Evolutionary conservation across 2,888 invertebrate genomes (phyloP), one percentile per base, ranked within the genome.

Genomic region (Napeogenes inachia): DNA sequence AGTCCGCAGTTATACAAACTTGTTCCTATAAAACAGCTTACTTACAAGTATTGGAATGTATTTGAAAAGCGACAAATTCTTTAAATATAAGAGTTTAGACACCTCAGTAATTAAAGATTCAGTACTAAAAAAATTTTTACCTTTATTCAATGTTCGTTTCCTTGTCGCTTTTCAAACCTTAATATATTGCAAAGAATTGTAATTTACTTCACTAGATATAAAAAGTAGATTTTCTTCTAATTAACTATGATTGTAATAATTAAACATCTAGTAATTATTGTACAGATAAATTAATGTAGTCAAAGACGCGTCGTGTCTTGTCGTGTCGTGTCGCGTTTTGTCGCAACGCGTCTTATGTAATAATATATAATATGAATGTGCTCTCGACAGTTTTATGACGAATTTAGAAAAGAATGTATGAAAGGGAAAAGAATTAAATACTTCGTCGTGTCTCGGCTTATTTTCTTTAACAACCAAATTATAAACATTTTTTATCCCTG

Each of bases 381-480:
- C 89, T 89, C 89, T 87, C 84, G 85, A 86, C 85, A 87, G 85
- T 89, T 88, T 84, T 84, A 87, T 86, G 89, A 89, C 89, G 89
- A 90, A 90, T 89, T 88, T 88, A 89, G 89, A 89, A 89, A 86
- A 87, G 82, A 89, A 82, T 90, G 90, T 90, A 90, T 84, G 88
- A 87, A 87, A 89, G 82, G 82, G 76, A 87, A 87, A 85, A 86
- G 84, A 63, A 89, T 87, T 89, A 89, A 90, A 90, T 89, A 89
- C 81, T 89, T 90, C 90, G 90, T 91, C 90, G 89, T 90, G 89
- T 90, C 90, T 81, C 75, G 75, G 82, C 61, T 67, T 68, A 68
- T 69, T 71, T 71, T 71, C 62, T 68, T 70, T 69, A 13, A 13
- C n/a, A 33, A 53, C 35, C 47, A 12, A 2, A 21, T 21, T 21